phyloP scores from a whole-genome alignment of 2,888 invertebrate species.

The Oscheius sp. region DNA sequence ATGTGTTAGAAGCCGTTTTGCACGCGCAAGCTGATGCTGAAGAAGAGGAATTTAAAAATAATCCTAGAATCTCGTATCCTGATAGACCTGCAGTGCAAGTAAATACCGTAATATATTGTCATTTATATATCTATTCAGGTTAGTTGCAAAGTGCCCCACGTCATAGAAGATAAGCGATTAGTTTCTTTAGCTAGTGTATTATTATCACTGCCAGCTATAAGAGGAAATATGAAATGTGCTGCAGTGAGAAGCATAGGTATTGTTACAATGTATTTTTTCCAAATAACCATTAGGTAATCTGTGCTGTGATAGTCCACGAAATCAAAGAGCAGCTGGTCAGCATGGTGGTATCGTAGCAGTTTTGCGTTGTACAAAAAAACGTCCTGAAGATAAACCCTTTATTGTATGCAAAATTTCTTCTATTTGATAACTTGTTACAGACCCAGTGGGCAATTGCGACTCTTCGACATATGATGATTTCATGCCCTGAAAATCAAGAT shows the following conservation, averaged over 20 bases:
- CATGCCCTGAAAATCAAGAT: constrained; percentile 61
- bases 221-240: constrained; percentile 42
- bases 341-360: constrained; percentile 44
- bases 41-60: neutral
- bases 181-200: neutral
- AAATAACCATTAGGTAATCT: constrained; percentile 40
- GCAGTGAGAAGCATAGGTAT: constrained; percentile 48
- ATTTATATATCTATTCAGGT: constrained; percentile 11
- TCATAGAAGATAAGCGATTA: constrained; percentile 5
- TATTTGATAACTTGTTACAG: constrained; percentile 39
- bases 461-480: constrained; percentile 55
- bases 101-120: too few relatives aligned
- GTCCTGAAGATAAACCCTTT: constrained; percentile 39
- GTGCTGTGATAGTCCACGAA: constrained; percentile 35
- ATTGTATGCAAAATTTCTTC: constrained; percentile 33
- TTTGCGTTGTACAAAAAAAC: constrained; percentile 44
- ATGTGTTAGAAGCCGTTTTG: constrained; percentile 40
- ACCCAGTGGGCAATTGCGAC: constrained; percentile 61
- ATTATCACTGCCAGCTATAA: neutral
- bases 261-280: neutral
- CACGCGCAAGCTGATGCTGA: constrained; percentile 34
- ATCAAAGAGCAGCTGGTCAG: constrained; percentile 41
- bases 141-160: constrained; percentile 16
- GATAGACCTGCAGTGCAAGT: constrained; percentile 31
- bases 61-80: neutral